phyloP scores from a whole-genome alignment of 1,140 invertebrate species.

The Drosophila lowei region DNA sequence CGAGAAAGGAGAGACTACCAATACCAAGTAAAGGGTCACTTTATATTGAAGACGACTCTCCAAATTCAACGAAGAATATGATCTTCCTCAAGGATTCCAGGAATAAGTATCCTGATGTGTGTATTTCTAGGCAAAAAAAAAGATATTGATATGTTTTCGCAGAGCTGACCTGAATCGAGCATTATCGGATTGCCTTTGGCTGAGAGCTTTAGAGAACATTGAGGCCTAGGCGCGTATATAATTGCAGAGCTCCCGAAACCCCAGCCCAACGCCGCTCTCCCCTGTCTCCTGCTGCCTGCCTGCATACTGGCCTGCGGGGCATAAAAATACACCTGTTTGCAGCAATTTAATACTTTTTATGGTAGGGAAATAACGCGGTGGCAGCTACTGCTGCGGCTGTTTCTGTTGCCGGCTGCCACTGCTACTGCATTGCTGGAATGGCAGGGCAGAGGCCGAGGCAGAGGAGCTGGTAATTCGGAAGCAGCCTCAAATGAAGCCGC shows the following conservation, averaged over 20 bases:
- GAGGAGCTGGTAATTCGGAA: constrained; percentile 73
- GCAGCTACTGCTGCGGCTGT: constrained; percentile 21
- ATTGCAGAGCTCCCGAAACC: constrained; percentile 53
- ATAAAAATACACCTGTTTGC: constrained; percentile 80
- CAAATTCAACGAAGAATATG: no score
- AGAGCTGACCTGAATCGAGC: constrained; percentile 33
- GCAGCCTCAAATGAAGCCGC: constrained; percentile 78
- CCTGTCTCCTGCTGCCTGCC: constrained; percentile 4
- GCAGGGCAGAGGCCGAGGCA: background rate
- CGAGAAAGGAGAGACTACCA: no score
- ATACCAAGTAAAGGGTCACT: no score
- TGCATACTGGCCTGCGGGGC: constrained; percentile 38
- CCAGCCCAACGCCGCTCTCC: constrained; percentile 9
- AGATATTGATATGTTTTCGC: background rate
- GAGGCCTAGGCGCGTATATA: constrained; percentile 47
- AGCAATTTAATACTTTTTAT: constrained; percentile 80
- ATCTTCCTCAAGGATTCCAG: no score
- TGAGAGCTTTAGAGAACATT: constrained; percentile 22
- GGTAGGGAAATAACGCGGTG: constrained; percentile 70
- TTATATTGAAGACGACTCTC: no score
- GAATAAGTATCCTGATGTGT: no score
- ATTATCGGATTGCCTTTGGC: background rate
- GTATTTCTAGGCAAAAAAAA: no score
- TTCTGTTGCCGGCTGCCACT: constrained; percentile 4
- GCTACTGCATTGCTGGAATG: constrained; percentile 61